phyloP scores from a whole-genome alignment of 2,113 vertebrate genomes.

The Hyperopisus bebe region DNA sequence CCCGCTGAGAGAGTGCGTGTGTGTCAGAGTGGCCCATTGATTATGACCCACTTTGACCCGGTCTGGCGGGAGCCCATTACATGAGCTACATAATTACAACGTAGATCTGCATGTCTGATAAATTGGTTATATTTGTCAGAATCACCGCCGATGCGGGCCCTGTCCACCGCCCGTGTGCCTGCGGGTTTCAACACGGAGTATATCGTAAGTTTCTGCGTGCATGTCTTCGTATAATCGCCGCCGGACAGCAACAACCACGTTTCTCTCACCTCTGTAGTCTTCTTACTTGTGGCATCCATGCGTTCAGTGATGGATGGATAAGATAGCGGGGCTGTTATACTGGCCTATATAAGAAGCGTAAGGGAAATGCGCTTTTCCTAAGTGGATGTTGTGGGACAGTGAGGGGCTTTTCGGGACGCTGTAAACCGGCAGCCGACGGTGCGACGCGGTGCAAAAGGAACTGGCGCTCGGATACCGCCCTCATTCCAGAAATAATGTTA shows the following conservation, averaged over 20 bases:
- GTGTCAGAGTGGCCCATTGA: too few species aligned
- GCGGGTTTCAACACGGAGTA: too few species aligned
- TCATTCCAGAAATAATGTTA: background rate
- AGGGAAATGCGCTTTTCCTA: background rate
- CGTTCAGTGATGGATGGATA: too few species aligned
- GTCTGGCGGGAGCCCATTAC: background rate
- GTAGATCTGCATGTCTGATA: background rate
- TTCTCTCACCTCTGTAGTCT: background rate
- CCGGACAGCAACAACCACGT: background rate
- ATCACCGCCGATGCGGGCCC: background rate
- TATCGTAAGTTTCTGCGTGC: background rate
- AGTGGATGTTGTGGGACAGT: background rate
- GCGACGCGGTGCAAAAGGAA: background rate
- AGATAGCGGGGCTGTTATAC: background rate
- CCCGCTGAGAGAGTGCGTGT: too few species aligned
- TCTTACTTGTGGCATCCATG: background rate
- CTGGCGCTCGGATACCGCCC: background rate
- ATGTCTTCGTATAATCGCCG: background rate
- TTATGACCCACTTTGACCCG: background rate
- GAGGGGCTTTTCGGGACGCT: background rate
- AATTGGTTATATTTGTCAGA: background rate
- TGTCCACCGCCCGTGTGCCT: background rate
- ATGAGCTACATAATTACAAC: background rate
- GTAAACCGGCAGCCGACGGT: background rate
- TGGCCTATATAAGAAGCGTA: background rate